These are phyloP conservation scores for Salpingus planirostris DNA, from an alignment of 2,888 invertebrate genomes.

Conservation along the genomic window DNA sequence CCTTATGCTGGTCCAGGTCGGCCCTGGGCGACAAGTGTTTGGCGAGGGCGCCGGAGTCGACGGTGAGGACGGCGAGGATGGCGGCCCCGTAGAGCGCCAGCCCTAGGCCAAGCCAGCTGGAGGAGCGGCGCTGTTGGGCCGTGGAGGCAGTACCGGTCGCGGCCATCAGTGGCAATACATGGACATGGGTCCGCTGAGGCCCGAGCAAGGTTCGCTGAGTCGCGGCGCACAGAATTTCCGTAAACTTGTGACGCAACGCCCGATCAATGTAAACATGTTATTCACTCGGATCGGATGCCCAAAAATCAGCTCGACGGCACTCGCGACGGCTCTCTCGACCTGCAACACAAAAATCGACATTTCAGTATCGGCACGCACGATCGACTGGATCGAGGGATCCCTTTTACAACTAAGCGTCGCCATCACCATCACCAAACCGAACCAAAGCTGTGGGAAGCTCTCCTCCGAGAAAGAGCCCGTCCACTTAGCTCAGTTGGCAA, in stretches of 20 bases:
- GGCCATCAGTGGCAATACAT: slow-evolving; percentile 31
- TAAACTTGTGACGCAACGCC: slow-evolving; percentile 18
- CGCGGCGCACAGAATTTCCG: slow-evolving; percentile 17
- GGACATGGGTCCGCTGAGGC: slow-evolving; percentile 20
- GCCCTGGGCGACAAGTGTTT: slow-evolving; percentile 15
- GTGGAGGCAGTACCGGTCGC: slow-evolving; percentile 25
- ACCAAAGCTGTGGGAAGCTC: too few relatives aligned
- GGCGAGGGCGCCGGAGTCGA: slow-evolving; percentile 8
- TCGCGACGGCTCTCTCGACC: too few relatives aligned
- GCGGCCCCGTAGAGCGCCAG: slow-evolving; percentile 19
- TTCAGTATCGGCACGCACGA: too few relatives aligned
- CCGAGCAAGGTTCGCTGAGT: slow-evolving; percentile 19
- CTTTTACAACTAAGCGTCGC: too few relatives aligned
- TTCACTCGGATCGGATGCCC: slow-evolving; percentile 14
- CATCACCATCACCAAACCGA: too few relatives aligned
- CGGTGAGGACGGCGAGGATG: slow-evolving; percentile 15
- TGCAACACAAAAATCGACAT: slow-evolving; percentile 12
- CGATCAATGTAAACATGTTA: slow-evolving; percentile 24
- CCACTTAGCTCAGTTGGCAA: too few relatives aligned
- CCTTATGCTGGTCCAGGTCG: slow-evolving; percentile 13
- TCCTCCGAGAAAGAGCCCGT: too few relatives aligned
- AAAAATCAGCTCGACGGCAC: slow-evolving; percentile 8
- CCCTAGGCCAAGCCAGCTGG: slow-evolving; percentile 20
- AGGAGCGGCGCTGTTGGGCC: slow-evolving; percentile 28
- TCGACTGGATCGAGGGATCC: too few relatives aligned